Base-by-base conservation (phyloP, 2,888 invertebrate species). In the Sphecodes monilicornis region DNA sequence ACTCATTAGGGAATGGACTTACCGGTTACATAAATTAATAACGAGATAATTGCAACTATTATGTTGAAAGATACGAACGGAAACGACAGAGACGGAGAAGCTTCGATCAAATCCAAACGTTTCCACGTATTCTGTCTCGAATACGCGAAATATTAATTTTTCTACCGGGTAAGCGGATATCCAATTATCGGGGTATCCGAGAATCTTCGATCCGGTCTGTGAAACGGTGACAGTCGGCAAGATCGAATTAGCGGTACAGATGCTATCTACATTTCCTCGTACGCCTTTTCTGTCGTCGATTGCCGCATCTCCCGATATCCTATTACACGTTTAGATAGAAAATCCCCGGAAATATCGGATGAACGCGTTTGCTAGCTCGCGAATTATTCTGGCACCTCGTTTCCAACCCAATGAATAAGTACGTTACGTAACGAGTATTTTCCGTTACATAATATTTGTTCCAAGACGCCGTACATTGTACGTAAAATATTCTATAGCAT, bases 1-100 rank as follows among this genome's bases (percentile, higher is more conserved):
- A 10, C 18, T 50, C n/a, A 32, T 71, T 54, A 70, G 18, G 29
- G 50, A 66, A 66, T 36, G 13, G 8, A 71, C 32, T 54, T 64
- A 16, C 13, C 18, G 13, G 73, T 73, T 80, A 70, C 26, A 54
- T 81, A 82, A 81, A 54, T 73, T 26, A 16, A 3, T 32, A 16
- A 69, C 29, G 8, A 8, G 72, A 46, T 57, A 43, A 76, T 78
- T 41, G 16, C 43, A n/a, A 57, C 11, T 29, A 46, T 46, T 43
- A 1, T 3, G 0, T 11, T 46, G 1, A 1, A 41, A 22, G 46
- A 22, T 50, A 39, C 32, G 32, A 26, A 32, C 29, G 16, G 46
- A 70, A 71, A 46, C 8, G 46, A 29, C 11, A 13, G 1, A 13
- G 16, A 22, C 6, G 26, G 29, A 39, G 22, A 54, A 10, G 1